Conservation (phyloP, 2,797 vertebrate species). For the Dicrostonyx torquatus region DNA sequence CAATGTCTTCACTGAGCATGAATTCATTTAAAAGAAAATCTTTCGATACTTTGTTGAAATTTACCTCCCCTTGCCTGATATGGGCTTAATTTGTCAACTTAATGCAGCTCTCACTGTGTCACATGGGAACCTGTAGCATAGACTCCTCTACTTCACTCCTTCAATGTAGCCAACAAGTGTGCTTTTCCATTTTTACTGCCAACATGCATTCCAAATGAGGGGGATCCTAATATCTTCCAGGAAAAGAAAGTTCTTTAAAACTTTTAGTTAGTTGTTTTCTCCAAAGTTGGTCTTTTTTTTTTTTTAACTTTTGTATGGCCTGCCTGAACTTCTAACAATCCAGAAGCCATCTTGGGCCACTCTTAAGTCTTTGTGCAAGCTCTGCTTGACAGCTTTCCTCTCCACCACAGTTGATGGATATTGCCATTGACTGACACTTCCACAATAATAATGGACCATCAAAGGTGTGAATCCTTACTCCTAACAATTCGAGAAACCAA, state of each 20-base stretch:
- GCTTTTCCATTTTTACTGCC: not conserved
- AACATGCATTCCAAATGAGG: not conserved
- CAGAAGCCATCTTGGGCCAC: not conserved
- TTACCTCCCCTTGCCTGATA: not conserved
- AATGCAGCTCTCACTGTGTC: not conserved
- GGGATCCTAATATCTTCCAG: not conserved
- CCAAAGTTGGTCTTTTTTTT: not conserved
- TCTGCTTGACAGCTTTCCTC: not conserved
- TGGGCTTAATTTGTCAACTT: not conserved
- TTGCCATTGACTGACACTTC: not conserved
- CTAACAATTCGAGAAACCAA: not conserved
- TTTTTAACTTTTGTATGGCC: not conserved
- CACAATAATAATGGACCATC: not conserved
- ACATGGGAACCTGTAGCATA: not conserved
- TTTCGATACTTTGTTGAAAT: not conserved
- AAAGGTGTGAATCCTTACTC: not conserved
- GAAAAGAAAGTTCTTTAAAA: not conserved
- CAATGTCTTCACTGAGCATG: not conserved
- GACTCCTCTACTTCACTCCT: not conserved
- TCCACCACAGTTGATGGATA: not conserved
- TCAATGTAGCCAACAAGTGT: not conserved
- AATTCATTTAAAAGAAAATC: not conserved
- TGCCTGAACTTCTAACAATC: not conserved
- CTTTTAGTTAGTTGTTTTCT: not conserved
- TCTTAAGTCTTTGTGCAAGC: not conserved